Evolutionary conservation across 2,113 vertebrate species (phyloP).

Genomic region (Cololabis saira): DNA sequence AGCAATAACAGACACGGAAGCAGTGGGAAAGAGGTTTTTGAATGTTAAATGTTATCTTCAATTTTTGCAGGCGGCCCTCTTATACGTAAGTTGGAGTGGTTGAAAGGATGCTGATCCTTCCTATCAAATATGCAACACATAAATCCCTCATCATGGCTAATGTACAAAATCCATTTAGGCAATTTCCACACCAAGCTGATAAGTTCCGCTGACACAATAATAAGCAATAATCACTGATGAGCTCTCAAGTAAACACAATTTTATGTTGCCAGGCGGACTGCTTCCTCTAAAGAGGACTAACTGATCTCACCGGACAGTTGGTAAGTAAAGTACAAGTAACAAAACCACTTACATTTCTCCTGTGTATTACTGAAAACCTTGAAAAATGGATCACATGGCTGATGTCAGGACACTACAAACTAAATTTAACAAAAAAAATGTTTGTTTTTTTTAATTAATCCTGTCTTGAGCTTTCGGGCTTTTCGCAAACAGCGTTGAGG

Average conservation of each 20-base stretch:
- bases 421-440: neutral
- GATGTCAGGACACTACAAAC: neutral
- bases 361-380: neutral
- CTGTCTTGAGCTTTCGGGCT: no score
- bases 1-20: slow-evolving; percentile 10
- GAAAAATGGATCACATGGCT: neutral
- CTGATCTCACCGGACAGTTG: slow-evolving; percentile 29
- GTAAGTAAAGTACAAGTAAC: slow-evolving; percentile 15
- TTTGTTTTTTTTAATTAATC: neutral
- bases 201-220: slow-evolving; percentile 59
- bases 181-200: slow-evolving; percentile 53
- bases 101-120: slow-evolving; percentile 45
- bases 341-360: slow-evolving; percentile 18
- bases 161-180: slow-evolving; percentile 61
- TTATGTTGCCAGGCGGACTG: slow-evolving; percentile 48
- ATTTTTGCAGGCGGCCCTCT: slow-evolving; percentile 21
- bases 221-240: slow-evolving; percentile 59
- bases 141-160: slow-evolving; percentile 51
- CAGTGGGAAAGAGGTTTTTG: slow-evolving; percentile 28
- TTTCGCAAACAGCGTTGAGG: no score
- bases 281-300: slow-evolving; percentile 30
- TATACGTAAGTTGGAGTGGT: slow-evolving; percentile 3
- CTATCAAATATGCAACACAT: slow-evolving; percentile 45
- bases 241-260: slow-evolving; percentile 62
- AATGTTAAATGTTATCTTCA: slow-evolving; percentile 41